Evolutionary conservation across 1,140 invertebrate species (phyloP).

Genomic region (Triops longicaudatus): DNA sequence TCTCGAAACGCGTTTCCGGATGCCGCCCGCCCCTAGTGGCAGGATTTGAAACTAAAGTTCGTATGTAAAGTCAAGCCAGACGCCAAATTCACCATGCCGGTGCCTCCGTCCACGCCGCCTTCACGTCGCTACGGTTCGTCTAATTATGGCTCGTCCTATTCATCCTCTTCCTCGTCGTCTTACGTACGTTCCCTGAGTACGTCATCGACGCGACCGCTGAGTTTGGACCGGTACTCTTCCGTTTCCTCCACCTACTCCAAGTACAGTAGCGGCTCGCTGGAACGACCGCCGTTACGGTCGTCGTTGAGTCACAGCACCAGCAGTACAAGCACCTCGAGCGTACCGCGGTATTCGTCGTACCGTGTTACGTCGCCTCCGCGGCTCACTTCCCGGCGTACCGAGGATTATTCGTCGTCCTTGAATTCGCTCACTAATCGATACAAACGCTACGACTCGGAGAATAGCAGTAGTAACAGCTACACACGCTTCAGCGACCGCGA

Average conservation of each 20-base stretch:
- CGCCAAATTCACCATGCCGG: background rate
- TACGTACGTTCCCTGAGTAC: background rate
- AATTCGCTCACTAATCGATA: background rate
- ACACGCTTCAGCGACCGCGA: background rate
- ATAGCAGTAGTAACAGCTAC: background rate
- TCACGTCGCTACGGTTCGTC: background rate
- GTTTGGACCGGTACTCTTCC: background rate
- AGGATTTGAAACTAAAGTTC: too few relatives aligned
- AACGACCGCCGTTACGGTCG: background rate
- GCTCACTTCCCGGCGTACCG: background rate
- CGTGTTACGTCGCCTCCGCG: background rate
- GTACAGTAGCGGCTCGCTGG: background rate
- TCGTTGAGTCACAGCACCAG: background rate
- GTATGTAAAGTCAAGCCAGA: background rate
- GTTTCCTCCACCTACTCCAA: background rate
- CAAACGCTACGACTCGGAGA: background rate
- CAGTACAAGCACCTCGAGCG: background rate
- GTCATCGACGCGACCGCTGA: background rate
- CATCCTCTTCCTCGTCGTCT: background rate
- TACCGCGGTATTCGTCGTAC: background rate
- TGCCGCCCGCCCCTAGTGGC: too few relatives aligned
- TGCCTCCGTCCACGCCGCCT: constrained; percentile 9
- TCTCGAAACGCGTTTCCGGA: too few relatives aligned
- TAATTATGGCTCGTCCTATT: background rate
- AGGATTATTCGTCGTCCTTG: background rate